These are phyloP conservation scores for Eilema depressum DNA, from an alignment of 2,888 invertebrate genomes.

Conservation along the genomic window DNA sequence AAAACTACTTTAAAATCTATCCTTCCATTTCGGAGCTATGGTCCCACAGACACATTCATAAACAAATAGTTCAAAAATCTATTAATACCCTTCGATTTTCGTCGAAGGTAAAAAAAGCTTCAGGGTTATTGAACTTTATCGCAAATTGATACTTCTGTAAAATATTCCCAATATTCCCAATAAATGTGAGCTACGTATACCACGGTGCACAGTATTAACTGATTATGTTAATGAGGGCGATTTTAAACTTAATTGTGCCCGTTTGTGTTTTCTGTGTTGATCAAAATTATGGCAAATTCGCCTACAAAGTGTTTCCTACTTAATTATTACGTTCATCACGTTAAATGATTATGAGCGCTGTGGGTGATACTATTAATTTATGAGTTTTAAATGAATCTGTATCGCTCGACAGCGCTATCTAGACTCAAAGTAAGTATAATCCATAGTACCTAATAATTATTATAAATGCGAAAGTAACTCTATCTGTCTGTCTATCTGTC, in stretches of 20 bases:
- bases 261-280: constrained; percentile 44
- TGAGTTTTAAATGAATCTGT: neutral
- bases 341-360: constrained; percentile 5
- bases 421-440: neutral
- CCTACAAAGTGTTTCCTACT: constrained; percentile 29
- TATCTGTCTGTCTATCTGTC: too few species aligned
- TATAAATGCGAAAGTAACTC: too few species aligned
- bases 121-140: neutral
- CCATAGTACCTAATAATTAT: too few species aligned
- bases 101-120: too few species aligned
- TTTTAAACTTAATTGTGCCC: constrained; percentile 60
- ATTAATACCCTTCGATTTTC: too few species aligned
- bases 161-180: constrained; percentile 13
- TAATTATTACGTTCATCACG: constrained; percentile 23
- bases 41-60: too few species aligned
- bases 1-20: too few species aligned
- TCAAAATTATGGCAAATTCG: constrained; percentile 37
- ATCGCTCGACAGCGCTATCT: neutral
- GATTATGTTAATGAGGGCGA: constrained; percentile 61
- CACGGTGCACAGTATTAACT: constrained; percentile 50
- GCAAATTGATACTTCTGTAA: constrained; percentile 24
- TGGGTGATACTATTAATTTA: neutral
- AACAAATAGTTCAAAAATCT: too few species aligned
- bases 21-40: too few species aligned
- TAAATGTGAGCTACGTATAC: constrained; percentile 26